A percentile compares a stretch with the other conserved stretches of the same genome.
phyloP scores from a whole-genome alignment of 2,113 vertebrate genomes.

The Nesogale talazaci region DNA sequence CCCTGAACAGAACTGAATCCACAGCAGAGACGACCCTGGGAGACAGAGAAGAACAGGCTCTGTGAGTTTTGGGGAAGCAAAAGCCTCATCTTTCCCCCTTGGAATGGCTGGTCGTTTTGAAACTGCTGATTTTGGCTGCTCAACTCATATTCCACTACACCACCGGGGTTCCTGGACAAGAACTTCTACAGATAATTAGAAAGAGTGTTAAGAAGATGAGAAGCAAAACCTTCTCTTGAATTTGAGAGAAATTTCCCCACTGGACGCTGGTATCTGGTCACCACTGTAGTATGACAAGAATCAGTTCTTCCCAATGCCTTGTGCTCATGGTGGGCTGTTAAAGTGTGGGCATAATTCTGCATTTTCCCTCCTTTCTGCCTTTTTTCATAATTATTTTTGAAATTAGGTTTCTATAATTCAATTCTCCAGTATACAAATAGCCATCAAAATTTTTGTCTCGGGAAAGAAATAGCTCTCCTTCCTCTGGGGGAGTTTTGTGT shows the following conservation, averaged over 20 bases:
- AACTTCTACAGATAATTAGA: too few species aligned
- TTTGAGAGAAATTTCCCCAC: background rate
- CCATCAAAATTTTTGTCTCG: background rate
- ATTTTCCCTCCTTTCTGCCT: too few species aligned
- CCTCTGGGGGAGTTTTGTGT: background rate
- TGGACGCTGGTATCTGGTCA: background rate
- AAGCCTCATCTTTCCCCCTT: too few species aligned
- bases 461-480: background rate
- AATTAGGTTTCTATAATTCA: background rate
- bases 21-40: too few species aligned
- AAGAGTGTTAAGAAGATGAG: background rate
- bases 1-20: background rate
- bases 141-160: too few species aligned
- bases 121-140: too few species aligned
- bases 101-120: too few species aligned
- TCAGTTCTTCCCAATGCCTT: background rate
- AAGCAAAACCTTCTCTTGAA: background rate
- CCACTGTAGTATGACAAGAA: fast-evolving
- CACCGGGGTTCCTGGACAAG: too few species aligned
- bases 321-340: background rate
- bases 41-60: too few species aligned
- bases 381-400: background rate
- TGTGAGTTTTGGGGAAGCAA: too few species aligned
- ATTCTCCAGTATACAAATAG: background rate
- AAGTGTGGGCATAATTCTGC: background rate